Evolutionary conservation across 2,113 vertebrate genomes (phyloP).

Genomic region (Notechis scutatus): DNA sequence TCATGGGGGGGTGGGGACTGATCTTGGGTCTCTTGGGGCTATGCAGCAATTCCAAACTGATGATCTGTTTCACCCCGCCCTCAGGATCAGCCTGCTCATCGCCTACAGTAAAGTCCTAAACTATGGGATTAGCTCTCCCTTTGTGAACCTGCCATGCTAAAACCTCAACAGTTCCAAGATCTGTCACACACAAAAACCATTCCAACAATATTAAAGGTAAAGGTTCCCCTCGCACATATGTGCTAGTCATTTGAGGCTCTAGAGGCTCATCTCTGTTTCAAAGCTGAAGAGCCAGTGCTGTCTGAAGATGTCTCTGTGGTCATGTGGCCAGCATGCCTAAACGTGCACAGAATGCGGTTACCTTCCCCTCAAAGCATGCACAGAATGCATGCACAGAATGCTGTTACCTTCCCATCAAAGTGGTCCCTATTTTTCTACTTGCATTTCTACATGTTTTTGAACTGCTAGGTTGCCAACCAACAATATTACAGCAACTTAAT

Average conservation of each 20-base stretch:
- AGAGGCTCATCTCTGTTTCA: too few relatives aligned
- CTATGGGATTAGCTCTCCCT: neutral
- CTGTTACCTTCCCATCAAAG: too few relatives aligned
- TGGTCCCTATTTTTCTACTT: too few relatives aligned
- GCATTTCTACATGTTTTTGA: too few relatives aligned
- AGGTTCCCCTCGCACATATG: too few relatives aligned
- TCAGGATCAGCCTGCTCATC: neutral
- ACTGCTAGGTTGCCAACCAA: neutral
- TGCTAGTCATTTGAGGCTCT: too few relatives aligned
- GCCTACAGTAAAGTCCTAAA: neutral
- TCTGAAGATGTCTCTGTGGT: too few relatives aligned
- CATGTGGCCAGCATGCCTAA: too few relatives aligned
- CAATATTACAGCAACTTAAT: neutral
- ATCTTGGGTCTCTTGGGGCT: neutral
- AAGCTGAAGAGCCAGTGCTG: too few relatives aligned
- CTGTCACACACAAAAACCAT: neutral
- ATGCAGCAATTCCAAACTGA: neutral
- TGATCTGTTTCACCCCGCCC: neutral
- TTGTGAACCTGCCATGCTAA: neutral
- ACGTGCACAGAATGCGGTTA: too few relatives aligned
- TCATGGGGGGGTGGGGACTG: accelerated
- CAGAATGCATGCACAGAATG: too few relatives aligned
- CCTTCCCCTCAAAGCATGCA: too few relatives aligned
- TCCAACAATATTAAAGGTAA: neutral
- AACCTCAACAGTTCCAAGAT: neutral